Evolutionary conservation across 2,113 vertebrate species (phyloP).

Genomic region (Lepus americanus): DNA sequence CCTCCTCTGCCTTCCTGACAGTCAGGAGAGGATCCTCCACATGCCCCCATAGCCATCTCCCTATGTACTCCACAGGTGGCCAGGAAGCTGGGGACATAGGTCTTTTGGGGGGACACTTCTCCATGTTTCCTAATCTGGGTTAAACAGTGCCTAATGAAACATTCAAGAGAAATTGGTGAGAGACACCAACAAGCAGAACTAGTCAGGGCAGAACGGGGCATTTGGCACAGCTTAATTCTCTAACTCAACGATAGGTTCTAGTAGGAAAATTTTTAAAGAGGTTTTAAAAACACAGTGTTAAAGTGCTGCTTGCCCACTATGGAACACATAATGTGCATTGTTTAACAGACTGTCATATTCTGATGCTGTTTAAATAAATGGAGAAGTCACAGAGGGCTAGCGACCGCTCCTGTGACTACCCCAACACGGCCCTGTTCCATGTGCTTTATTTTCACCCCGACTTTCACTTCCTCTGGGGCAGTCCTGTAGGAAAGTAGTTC

Average conservation of each 20-base stretch:
- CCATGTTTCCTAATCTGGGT: neutral
- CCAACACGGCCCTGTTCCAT: neutral
- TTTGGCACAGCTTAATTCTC: constrained; percentile 74
- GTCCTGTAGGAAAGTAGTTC: neutral
- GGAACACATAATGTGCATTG: constrained; percentile 83
- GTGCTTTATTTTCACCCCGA: constrained; percentile 47
- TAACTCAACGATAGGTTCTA: constrained; percentile 81
- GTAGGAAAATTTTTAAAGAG: constrained; percentile 83
- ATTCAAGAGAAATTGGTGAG: constrained; percentile 55
- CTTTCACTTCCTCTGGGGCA: neutral
- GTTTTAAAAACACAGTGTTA: constrained; percentile 77
- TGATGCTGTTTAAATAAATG: constrained; percentile 89
- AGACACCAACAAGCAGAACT: constrained; percentile 72
- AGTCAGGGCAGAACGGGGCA: neutral
- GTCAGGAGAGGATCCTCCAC: fast-evolving
- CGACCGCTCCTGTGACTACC: neutral
- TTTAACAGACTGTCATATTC: constrained; percentile 85
- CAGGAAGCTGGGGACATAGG: neutral
- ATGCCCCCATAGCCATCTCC: neutral
- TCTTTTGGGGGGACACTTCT: neutral
- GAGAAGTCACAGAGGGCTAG: constrained; percentile 83
- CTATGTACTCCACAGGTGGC: fast-evolving
- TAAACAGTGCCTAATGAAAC: neutral
- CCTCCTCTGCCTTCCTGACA: neutral
- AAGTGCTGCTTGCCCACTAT: constrained; percentile 75